These are phyloP conservation scores for Chaetorhynchus papuensis DNA, from an alignment of 2,113 vertebrate genomes.

Conservation along the genomic window DNA sequence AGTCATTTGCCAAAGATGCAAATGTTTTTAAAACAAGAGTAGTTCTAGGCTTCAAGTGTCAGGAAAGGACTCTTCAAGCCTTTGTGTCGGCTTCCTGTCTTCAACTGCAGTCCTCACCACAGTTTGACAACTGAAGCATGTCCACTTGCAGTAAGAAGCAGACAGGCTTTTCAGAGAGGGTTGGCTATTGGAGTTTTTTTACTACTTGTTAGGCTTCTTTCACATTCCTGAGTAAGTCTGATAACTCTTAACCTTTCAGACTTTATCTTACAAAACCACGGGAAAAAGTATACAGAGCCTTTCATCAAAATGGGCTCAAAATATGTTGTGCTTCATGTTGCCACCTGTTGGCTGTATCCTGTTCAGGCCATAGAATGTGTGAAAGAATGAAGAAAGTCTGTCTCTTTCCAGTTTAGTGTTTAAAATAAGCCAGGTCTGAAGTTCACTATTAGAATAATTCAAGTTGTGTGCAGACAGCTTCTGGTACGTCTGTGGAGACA, in stretches of 20 bases:
- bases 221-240: not conserved
- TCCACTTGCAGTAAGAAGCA: not conserved
- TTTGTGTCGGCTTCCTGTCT: not conserved
- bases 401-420: not conserved
- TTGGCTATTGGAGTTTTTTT: not conserved
- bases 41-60: not conserved
- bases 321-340: not conserved
- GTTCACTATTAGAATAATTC: not conserved
- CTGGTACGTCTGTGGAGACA: not conserved
- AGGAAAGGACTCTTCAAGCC: not conserved
- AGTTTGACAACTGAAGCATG: not conserved
- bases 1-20: not conserved
- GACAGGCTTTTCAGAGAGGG: not conserved
- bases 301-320: not conserved
- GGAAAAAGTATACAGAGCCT: not conserved
- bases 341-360: not conserved
- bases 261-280: not conserved
- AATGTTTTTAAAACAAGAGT: not conserved
- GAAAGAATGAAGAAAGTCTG: not conserved
- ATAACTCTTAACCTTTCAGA: not conserved
- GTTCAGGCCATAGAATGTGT: not conserved
- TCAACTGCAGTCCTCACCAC: not conserved
- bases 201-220: not conserved
- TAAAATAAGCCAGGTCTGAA: not conserved
- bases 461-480: not conserved